Evolutionary conservation across 2,888 invertebrate genomes (phyloP), one percentile per base, ranked within the genome.

Genomic region (Cordilura impudica): DNA sequence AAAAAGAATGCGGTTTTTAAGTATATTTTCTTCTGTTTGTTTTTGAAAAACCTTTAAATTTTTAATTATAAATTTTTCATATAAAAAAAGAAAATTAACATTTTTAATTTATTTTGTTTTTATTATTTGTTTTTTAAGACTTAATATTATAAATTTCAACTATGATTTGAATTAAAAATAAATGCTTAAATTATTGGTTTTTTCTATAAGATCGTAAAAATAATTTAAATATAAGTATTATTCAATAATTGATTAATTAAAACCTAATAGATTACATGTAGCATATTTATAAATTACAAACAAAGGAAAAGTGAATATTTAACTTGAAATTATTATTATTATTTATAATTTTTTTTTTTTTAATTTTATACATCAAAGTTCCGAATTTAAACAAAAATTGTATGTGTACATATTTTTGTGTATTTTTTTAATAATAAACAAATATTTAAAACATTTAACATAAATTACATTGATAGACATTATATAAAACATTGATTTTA

Each of bases 401-500:
- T 47, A 35, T 12, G 16, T 23, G 26, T 14, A 53, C 7, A 39
- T 12, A 10, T 29, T 14, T 26, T 47, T 18, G 12, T 2, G 18
- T 35, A 31, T 49, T 58, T 16, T 49, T 51, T 47, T 29, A 18
- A 67, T 56, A 67, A 61, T 61, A 60, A 63, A 78, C 53, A 69
- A 39, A 63, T 56, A 61, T 18, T 54, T 21, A 43, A 78, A 78
- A 63, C 72, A 67, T 67, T 63, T 23, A 78, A 78, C 72, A 78
- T 61, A 69, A 78, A 77, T 75, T 67, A 78, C 61, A 67, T 78
- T 66, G 35, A 77, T 66, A 72, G 67, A 78, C 78, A 72, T 66
- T 53, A 71, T 72, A 78, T 18, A 35, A 78, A 72, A 56, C 54
- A 72, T 67, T 65, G 39, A 65, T 49, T 63, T 70, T 35, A 18